phyloP scores from a whole-genome alignment of 2,888 invertebrate species.

The Phyllotreta striolata region DNA sequence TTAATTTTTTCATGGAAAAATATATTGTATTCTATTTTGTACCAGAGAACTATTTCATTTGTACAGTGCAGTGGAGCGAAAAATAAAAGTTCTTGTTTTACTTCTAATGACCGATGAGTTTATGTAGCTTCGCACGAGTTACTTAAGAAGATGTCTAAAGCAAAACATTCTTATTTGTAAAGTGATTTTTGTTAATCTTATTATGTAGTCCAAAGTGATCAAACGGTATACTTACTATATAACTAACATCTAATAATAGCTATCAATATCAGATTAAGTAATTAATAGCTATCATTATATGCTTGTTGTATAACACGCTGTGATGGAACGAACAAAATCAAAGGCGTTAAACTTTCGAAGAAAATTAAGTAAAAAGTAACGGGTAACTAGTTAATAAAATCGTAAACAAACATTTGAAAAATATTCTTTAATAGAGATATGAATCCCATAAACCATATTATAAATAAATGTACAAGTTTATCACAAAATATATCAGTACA shows the following conservation, averaged over 20 bases:
- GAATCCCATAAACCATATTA: conserved; percentile 58
- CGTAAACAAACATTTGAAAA: conserved; percentile 45
- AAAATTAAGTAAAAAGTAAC: too few relatives aligned
- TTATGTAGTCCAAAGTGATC: too few relatives aligned
- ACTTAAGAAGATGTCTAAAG: too few relatives aligned
- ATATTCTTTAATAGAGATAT: conserved; percentile 59
- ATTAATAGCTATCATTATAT: too few relatives aligned
- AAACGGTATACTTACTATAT: conserved; percentile 27
- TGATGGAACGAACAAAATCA: too few relatives aligned
- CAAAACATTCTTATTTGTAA: too few relatives aligned
- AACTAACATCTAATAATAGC: conserved; percentile 36
- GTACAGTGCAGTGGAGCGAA: conserved; percentile 37
- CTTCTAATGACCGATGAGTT: not conserved
- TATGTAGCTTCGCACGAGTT: not conserved
- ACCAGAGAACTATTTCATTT: conserved; percentile 49
- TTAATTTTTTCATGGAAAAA: conserved; percentile 36
- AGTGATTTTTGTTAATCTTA: too few relatives aligned
- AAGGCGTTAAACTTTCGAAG: too few relatives aligned
- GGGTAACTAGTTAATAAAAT: conserved; percentile 6
- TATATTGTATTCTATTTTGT: conserved; percentile 50
- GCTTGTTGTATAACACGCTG: too few relatives aligned
- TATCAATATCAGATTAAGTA: not conserved
- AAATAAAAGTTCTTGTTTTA: conserved; percentile 31
- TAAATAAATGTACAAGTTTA: conserved; percentile 56
- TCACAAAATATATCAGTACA: conserved; percentile 63